Evolutionary conservation across 2,888 invertebrate genomes (phyloP), one percentile per base, ranked within the genome.

Genomic region (Pyrgus malvae): DNA sequence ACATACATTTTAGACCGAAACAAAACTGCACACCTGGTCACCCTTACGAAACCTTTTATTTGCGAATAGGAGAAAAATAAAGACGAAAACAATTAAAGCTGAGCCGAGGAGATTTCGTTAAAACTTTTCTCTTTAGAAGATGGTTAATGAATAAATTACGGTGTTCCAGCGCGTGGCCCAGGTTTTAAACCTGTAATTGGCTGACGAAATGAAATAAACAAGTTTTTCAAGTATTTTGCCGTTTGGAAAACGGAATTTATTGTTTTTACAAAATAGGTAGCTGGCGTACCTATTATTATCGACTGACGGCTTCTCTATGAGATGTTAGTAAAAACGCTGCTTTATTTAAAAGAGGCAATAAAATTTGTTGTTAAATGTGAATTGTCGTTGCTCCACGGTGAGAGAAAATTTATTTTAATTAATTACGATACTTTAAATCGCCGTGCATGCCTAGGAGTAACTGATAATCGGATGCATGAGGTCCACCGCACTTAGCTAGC

Each of bases 71-170:
- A 29, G 17, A 27, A 38, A 38, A 48, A 48, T 38, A 14, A 27
- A 37, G 8, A 9, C 14, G 5, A 41, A 48, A 38, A 48, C 38
- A 38, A 48, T 48, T 38, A 48, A 2, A 29, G 38, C 17, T 9
- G 21, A 12, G 29, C 38, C 29, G 27, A 17, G 9, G 29, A 38
- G 19, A 48, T 48, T 38, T 19, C 17, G 38, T 29, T 25, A 29
- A 38, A 44, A 49, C 29, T 40, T 40, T 31, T 27, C 31, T 3
- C 14, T 14, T 49, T 14, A 40, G 21, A 31, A 40, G 29, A 21
- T 35, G 46, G 9, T 16, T 31, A 40, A 49, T 49, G 48, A 40
- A 40, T 49, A 40, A 21, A 40, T 49, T 31, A 40, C 17, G 19
- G 19, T 14, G 27, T n/a, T 6, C 40, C n/a, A 19, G 14, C 14